Evolutionary conservation across 2,797 vertebrate genomes (phyloP).

Genomic region (Coccyzus lansbergi): DNA sequence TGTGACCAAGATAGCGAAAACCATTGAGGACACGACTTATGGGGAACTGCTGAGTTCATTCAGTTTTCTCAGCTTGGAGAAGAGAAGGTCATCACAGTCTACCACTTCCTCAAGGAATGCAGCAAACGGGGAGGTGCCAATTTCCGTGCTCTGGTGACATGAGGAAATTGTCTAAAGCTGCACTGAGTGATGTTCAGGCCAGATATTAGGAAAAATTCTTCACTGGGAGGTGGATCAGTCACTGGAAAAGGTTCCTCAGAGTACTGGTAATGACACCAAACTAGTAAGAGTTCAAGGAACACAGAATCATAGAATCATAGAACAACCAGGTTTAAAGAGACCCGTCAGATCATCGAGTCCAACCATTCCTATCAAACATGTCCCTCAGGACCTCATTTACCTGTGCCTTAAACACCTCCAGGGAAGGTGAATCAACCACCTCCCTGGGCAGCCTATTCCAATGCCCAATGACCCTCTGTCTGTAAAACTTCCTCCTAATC

Average conservation of each 20-base stretch:
- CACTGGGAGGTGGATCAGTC: fast-evolving
- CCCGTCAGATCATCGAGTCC: no score
- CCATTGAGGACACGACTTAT: fast-evolving
- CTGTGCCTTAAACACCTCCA: no score
- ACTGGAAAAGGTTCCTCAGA: background rate
- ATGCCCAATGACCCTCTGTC: no score
- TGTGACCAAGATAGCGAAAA: background rate
- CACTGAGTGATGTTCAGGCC: background rate
- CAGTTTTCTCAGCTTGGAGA: background rate
- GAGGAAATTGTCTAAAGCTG: background rate
- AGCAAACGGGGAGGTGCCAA: fast-evolving
- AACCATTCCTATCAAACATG: no score
- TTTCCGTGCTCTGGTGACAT: background rate
- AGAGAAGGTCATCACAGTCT: fast-evolving
- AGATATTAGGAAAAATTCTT: background rate
- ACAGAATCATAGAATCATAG: no score
- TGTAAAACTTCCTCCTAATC: no score
- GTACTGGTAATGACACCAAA: background rate
- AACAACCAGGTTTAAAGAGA: no score
- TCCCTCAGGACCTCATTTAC: no score
- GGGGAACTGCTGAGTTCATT: background rate
- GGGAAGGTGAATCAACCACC: no score
- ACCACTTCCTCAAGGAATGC: fast-evolving
- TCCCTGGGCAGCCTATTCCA: no score
- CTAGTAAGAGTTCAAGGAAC: no score